phyloP scores from a whole-genome alignment of 1,140 invertebrate species.

The Diachasmimorpha longicaudata region DNA sequence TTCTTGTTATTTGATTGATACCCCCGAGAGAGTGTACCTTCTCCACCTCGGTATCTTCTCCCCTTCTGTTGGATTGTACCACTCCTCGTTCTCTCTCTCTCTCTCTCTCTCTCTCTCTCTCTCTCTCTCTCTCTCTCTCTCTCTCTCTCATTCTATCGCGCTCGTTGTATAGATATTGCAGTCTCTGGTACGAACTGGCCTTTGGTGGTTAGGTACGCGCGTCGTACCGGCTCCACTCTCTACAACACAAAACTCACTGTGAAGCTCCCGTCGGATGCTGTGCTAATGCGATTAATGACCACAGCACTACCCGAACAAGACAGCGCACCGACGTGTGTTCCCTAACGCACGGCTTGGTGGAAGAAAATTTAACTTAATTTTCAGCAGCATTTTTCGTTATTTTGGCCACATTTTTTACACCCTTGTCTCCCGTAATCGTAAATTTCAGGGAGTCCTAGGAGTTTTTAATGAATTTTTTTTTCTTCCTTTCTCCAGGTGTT shows the following conservation, averaged over 20 bases:
- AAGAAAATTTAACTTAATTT: neutral
- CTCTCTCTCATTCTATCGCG: neutral
- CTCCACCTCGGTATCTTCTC: neutral
- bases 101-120: neutral
- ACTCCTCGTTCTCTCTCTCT: neutral
- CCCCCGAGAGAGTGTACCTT: neutral
- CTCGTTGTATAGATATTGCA: neutral
- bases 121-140: neutral
- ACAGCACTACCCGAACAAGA: conserved; percentile 41
- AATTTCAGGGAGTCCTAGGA: neutral
- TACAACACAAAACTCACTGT: conserved; percentile 36
- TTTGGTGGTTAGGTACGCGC: conserved; percentile 24
- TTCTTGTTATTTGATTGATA: conserved; percentile 24
- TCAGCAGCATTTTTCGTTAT: neutral
- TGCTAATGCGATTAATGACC: conserved; percentile 55
- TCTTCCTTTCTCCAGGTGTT: neutral
- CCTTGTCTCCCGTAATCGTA: neutral
- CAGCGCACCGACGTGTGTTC: conserved; percentile 10
- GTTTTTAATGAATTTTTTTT: neutral
- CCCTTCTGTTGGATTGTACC: neutral
- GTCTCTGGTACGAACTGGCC: conserved; percentile 4
- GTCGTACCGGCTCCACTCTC: conserved; percentile 13
- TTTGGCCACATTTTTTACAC: neutral
- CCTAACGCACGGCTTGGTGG: neutral
- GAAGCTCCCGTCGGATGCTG: conserved; percentile 36